Evolutionary conservation across 2,113 vertebrate genomes (phyloP).

Genomic region (Tricholaema leucomelas): DNA sequence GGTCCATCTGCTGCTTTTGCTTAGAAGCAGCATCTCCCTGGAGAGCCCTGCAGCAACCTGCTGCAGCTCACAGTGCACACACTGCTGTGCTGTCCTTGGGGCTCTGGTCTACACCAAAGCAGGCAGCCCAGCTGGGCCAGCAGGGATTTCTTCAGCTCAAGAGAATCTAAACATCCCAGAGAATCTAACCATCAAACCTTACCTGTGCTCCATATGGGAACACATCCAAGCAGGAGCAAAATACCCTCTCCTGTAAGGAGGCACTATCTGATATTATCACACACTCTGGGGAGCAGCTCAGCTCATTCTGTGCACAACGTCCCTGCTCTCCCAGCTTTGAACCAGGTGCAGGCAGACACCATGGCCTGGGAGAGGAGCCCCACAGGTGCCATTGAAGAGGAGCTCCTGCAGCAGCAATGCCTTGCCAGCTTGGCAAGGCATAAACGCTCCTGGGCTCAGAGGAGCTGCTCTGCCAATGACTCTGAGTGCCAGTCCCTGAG

Average conservation of each 20-base stretch:
- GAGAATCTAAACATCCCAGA: neutral
- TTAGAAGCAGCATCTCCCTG: neutral
- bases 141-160: neutral
- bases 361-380: too few species aligned
- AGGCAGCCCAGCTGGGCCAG: neutral
- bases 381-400: fast-evolving
- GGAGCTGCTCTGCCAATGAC: neutral
- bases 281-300: neutral
- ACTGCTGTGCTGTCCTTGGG: fast-evolving
- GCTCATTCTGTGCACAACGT: neutral
- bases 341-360: neutral
- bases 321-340: neutral
- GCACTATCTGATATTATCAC: neutral
- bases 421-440: neutral
- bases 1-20: neutral
- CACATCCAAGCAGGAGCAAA: neutral
- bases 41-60: neutral
- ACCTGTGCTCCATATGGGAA: neutral
- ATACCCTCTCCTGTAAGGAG: neutral
- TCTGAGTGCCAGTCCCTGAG: neutral
- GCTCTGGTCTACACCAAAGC: fast-evolving
- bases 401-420: neutral
- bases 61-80: fast-evolving
- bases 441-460: neutral
- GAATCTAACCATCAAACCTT: too few species aligned